These are phyloP conservation scores for Phoxinus dragarum DNA, from an alignment of 2,797 vertebrate genomes.

Conservation along the genomic window DNA sequence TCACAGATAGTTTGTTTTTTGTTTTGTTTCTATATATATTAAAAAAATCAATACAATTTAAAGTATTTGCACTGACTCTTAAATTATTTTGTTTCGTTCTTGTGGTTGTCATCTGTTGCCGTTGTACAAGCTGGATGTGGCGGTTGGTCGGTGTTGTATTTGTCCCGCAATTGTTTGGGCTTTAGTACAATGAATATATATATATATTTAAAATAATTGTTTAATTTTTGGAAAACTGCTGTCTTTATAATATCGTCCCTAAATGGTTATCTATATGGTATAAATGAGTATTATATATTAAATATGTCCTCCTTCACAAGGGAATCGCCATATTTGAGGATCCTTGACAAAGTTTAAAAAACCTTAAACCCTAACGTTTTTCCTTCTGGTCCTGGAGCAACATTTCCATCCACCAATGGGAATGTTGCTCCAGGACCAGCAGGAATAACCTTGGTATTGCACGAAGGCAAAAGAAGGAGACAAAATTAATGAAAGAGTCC, in stretches of 20 bases:
- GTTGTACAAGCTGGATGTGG: no score
- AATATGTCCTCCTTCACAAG: background rate
- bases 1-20: no score
- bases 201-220: background rate
- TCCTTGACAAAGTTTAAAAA: background rate
- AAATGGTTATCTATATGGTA: background rate
- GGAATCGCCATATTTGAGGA: background rate
- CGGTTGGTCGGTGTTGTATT: no score
- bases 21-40: no score
- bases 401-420: no score
- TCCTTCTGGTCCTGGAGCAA: no score
- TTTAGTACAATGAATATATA: no score
- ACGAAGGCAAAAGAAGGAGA: background rate
- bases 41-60: no score
- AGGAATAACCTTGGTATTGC: background rate
- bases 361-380: background rate
- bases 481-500: background rate
- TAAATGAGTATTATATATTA: background rate
- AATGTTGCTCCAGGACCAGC: slow-evolving; percentile 14
- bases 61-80: no score
- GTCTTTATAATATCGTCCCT: background rate
- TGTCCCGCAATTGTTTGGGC: no score
- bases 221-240: background rate
- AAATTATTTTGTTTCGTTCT: no score
- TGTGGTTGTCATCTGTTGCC: no score